A percentile compares a stretch with the other conserved stretches of the same genome.
These are phyloP conservation scores for Halcyon senegalensis DNA, from an alignment of 2,113 vertebrate genomes.

Conservation along the genomic window DNA sequence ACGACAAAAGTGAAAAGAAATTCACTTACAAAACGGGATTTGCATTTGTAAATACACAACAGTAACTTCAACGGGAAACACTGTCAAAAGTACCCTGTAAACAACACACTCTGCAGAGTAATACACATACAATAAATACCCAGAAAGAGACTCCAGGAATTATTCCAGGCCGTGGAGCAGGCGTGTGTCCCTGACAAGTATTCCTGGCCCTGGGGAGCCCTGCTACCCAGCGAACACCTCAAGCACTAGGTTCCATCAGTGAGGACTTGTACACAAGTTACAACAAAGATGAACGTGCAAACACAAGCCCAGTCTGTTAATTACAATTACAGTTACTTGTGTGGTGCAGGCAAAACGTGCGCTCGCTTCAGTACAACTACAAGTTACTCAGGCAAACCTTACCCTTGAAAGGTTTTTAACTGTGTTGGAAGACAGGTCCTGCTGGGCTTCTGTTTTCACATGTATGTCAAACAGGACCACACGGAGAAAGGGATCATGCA, in stretches of 20 bases:
- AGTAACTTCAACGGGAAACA: not conserved
- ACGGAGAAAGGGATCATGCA: not conserved
- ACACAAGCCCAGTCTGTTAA: not conserved
- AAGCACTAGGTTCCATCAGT: rapidly evolving
- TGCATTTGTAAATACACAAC: not conserved
- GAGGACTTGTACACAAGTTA: not conserved
- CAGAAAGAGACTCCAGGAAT: not conserved
- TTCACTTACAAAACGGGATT: not conserved
- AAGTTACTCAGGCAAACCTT: not conserved
- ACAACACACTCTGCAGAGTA: not conserved
- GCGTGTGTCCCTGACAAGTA: rapidly evolving
- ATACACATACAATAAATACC: not conserved
- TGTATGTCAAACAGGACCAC: rapidly evolving
- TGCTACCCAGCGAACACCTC: not conserved
- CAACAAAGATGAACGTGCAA: not conserved
- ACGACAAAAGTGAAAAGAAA: not conserved
- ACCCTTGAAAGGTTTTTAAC: not conserved
- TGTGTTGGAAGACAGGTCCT: not conserved
- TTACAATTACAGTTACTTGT: not conserved
- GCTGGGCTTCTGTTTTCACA: not conserved
- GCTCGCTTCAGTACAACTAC: not conserved
- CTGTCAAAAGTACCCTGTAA: not conserved
- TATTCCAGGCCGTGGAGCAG: not conserved
- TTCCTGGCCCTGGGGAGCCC: not conserved
- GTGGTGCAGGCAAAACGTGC: not conserved